Evolutionary conservation across 2,888 invertebrate species (phyloP).

Genomic region (Abrostola triplasia): DNA sequence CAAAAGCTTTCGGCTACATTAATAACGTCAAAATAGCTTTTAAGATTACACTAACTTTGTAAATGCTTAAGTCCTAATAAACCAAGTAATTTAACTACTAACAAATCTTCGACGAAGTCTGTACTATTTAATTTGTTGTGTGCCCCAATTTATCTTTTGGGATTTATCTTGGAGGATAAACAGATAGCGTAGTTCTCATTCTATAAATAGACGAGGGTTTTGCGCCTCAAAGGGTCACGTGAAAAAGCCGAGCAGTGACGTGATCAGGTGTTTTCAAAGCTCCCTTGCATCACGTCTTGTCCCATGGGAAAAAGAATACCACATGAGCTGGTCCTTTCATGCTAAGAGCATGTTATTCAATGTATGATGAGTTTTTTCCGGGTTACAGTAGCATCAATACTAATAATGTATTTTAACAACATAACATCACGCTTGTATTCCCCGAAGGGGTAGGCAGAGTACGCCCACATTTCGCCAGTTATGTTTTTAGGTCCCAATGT

Average conservation of each 20-base stretch:
- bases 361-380: background rate
- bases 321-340: background rate
- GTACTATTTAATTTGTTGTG: slow-evolving; percentile 38
- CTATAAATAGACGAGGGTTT: slow-evolving; percentile 7
- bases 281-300: background rate
- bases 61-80: slow-evolving; percentile 42
- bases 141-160: slow-evolving; percentile 22
- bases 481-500: too few species aligned
- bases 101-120: slow-evolving; percentile 34
- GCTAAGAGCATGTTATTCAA: background rate
- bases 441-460: too few species aligned
- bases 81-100: slow-evolving; percentile 42
- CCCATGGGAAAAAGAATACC: background rate
- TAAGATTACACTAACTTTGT: slow-evolving; percentile 39
- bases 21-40: slow-evolving; percentile 46
- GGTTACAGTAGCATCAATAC: too few species aligned
- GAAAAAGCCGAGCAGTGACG: background rate
- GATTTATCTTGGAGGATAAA: background rate
- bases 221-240: slow-evolving; percentile 1
- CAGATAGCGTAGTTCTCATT: background rate
- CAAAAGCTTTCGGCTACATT: slow-evolving; percentile 38
- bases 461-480: too few species aligned
- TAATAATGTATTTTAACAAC: too few species aligned
- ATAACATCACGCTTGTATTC: too few species aligned
- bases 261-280: background rate